Percentiles rank a stretch among this genome's conserved stretches.
phyloP scores from a whole-genome alignment of 2,113 vertebrate genomes.

The Zosterops lateralis region DNA sequence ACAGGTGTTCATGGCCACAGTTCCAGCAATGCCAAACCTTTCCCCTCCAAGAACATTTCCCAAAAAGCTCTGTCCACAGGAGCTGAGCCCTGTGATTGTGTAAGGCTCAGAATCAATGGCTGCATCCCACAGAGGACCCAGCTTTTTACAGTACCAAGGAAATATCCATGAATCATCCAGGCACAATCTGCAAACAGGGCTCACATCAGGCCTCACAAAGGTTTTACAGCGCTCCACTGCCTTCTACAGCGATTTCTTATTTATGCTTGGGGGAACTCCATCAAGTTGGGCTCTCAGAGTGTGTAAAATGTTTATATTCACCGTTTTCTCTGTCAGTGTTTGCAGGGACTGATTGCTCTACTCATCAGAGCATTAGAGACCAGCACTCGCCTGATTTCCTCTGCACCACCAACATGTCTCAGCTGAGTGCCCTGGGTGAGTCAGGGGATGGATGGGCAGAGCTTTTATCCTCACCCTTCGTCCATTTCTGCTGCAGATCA shows the following conservation, averaged over 20 bases:
- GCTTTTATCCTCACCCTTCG: not conserved
- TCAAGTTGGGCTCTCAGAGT: not conserved
- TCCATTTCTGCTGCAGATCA: not conserved
- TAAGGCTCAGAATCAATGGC: not conserved
- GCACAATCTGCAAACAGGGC: not conserved
- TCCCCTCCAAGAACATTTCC: not conserved
- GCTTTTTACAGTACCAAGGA: not conserved
- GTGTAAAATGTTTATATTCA: not conserved
- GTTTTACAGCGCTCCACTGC: not conserved
- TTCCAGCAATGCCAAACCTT: not conserved
- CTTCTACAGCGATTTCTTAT: not conserved
- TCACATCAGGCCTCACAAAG: not conserved
- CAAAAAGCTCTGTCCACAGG: not conserved
- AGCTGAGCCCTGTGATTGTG: not conserved
- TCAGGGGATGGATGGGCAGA: not conserved
- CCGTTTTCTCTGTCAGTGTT: not conserved
- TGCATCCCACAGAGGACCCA: not conserved
- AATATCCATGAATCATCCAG: not conserved
- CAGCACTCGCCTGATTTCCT: not conserved
- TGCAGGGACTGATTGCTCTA: not conserved
- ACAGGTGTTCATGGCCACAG: not conserved
- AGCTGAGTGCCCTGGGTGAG: not conserved
- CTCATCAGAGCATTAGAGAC: not conserved
- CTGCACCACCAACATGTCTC: not conserved
- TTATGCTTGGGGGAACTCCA: not conserved